Conservation (phyloP, 2,113 vertebrate species). For the Megaceryle torquata region DNA sequence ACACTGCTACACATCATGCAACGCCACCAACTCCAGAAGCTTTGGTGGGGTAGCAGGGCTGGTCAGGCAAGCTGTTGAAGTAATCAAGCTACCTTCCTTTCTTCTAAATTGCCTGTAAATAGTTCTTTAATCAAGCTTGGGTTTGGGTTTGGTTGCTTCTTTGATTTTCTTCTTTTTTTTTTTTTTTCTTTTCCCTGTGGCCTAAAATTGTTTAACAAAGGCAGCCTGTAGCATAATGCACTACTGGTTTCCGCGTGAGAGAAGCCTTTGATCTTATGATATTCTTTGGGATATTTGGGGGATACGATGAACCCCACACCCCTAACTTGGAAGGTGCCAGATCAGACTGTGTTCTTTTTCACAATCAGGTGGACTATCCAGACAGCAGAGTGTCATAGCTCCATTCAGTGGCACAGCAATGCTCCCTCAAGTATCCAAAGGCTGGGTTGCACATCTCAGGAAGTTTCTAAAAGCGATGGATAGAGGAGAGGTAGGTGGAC, state of each 20-base stretch:
- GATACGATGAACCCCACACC: background rate
- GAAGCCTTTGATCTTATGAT: background rate
- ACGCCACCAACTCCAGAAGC: background rate
- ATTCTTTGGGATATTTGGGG: background rate
- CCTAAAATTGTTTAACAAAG: background rate
- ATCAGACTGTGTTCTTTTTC: background rate
- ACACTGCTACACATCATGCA: background rate
- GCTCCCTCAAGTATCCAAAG: background rate
- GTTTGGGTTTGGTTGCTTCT: background rate
- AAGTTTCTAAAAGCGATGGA: background rate
- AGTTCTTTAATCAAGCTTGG: background rate
- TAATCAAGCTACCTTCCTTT: background rate
- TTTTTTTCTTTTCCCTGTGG: background rate
- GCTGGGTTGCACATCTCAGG: background rate
- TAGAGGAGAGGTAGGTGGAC: background rate
- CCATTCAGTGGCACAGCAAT: fast-evolving
- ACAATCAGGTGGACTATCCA: fast-evolving
- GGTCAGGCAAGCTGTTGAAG: background rate
- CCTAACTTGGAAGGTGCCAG: background rate
- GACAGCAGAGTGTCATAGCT: background rate
- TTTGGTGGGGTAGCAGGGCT: background rate
- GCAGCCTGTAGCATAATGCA: background rate
- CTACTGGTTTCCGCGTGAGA: background rate
- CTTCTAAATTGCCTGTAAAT: background rate
- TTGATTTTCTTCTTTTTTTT: too few relatives aligned